Evolutionary conservation across 2,888 invertebrate species (phyloP), one percentile per base, ranked within the genome.

Genomic region (Oscheius onirici): DNA sequence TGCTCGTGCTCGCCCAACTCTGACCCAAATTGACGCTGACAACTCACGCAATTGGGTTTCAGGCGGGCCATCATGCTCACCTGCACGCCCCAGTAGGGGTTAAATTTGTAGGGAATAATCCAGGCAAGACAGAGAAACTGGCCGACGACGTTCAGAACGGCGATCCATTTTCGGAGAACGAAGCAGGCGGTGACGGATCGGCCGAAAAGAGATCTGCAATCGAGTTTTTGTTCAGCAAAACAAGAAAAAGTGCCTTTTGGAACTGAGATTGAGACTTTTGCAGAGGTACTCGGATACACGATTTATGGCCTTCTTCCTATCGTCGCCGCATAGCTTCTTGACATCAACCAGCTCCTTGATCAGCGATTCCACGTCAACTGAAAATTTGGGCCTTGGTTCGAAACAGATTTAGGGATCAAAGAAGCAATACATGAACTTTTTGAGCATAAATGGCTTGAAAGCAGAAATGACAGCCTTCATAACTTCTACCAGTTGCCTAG

Each of bases 31-130:
- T n/a, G n/a, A n/a, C n/a, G n/a, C n/a, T n/a, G n/a, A n/a, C n/a
- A n/a, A n/a, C n/a, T n/a, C n/a, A n/a, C n/a, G n/a, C n/a, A n/a
- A n/a, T n/a, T n/a, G n/a, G n/a, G n/a, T n/a, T n/a, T n/a, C n/a
- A n/a, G n/a, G n/a, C n/a, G n/a, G n/a, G 34, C 34, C 3, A 34
- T 6, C 3, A 34, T 3, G 8, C 69, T 44, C 24, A 77, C 77
- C 17, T 73, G 20, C 3, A 55, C 65, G 8, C 74, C 78, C 78
- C 78, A 78, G 1, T 22, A 49, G 13, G 65, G 20, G 43, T 76
- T 57, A 26, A 26, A 22, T 17, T 71, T 66, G 22, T 41, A 40
- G 6, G 72, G 73, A 51, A 78, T 73, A 17, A 75, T 22, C 15
- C 46, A 11, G 15, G 68, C 69, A 8, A 70, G 52, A 40, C 68